These are phyloP conservation scores for Holcopasites calliopsidis DNA, from an alignment of 1,140 invertebrate species.

Conservation along the genomic window DNA sequence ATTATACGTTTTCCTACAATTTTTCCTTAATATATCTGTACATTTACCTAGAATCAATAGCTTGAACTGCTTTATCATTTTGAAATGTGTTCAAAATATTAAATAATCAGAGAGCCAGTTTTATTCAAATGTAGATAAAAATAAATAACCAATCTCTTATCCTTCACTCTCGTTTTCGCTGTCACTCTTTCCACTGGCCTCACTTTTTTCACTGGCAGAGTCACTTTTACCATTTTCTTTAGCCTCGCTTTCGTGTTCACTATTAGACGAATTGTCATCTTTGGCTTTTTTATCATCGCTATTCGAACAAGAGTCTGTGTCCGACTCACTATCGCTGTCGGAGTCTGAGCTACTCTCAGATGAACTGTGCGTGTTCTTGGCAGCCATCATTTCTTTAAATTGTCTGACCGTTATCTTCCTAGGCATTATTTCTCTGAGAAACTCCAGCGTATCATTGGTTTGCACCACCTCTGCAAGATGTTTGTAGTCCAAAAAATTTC, in stretches of 20 bases:
- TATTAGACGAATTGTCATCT: constrained; percentile 50
- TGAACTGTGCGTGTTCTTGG: constrained; percentile 74
- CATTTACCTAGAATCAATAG: no score
- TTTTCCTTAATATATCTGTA: background rate
- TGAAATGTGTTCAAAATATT: background rate
- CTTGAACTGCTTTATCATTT: no score
- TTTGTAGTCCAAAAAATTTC: constrained; percentile 83
- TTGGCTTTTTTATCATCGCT: constrained; percentile 63
- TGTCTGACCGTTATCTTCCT: constrained; percentile 85
- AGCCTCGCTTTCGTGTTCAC: constrained; percentile 64
- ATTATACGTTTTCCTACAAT: background rate
- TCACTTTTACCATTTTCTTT: constrained; percentile 69
- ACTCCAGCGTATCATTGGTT: constrained; percentile 83
- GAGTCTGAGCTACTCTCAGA: constrained; percentile 75
- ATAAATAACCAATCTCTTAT: constrained; percentile 12
- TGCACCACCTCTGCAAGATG: constrained; percentile 85
- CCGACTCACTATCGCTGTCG: constrained; percentile 75
- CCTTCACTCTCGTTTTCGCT: constrained; percentile 69
- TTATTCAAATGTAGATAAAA: background rate
- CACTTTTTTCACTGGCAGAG: constrained; percentile 68
- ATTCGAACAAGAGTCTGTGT: constrained; percentile 72
- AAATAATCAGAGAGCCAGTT: constrained; percentile 12
- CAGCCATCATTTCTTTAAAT: constrained; percentile 84
- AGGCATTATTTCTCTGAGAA: constrained; percentile 86
- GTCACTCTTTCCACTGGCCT: constrained; percentile 67